These are phyloP conservation scores for Calameuta pallipes DNA, from an alignment of 2,888 invertebrate species.

Conservation along the genomic window DNA sequence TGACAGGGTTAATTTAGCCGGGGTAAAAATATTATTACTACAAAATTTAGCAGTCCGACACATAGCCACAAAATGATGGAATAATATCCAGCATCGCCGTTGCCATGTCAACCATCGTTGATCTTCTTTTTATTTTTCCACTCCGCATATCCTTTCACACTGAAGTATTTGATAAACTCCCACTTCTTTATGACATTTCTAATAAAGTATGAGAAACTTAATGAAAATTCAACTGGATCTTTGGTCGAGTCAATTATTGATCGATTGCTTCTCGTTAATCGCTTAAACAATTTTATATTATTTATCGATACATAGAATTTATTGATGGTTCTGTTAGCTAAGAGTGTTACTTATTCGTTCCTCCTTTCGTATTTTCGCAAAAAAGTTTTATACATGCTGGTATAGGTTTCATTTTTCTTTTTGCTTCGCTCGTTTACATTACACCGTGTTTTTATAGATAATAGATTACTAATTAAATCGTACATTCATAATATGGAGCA, in stretches of 20 bases:
- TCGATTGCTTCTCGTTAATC: conserved; percentile 15
- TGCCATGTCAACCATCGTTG: background rate
- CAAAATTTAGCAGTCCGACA: background rate
- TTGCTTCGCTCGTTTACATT: background rate
- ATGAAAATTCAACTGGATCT: background rate
- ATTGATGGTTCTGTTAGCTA: conserved; percentile 50
- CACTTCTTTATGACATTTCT: background rate
- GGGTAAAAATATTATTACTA: background rate
- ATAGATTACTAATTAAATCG: conserved; percentile 1
- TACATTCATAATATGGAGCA: conserved; percentile 1
- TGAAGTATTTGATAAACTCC: background rate
- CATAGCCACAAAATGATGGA: background rate
- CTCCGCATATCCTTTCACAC: background rate
- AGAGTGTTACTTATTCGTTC: conserved; percentile 36
- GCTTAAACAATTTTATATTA: conserved; percentile 60
- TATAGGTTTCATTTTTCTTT: background rate
- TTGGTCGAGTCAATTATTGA: background rate
- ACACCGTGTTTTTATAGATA: background rate
- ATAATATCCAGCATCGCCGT: background rate
- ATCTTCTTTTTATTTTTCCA: background rate
- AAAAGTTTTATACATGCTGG: conserved; percentile 20
- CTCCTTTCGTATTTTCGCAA: conserved; percentile 12
- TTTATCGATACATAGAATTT: conserved; percentile 61
- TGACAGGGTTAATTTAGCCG: background rate
- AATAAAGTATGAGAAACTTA: background rate